Evolutionary conservation across 2,113 vertebrate genomes (phyloP).

Genomic region (Conger conger): DNA sequence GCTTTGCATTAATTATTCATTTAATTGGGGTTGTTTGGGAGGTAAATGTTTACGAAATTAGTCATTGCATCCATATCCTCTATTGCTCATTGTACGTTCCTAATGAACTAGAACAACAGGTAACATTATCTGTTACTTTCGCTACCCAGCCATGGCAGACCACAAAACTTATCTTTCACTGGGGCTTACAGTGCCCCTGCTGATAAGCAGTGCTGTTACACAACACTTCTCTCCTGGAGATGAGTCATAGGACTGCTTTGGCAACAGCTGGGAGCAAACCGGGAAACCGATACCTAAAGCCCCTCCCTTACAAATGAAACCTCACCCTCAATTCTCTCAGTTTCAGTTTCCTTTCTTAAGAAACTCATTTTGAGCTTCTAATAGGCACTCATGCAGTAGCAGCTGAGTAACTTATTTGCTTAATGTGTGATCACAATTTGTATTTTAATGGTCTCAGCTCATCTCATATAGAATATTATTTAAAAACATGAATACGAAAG

Average conservation of each 20-base stretch:
- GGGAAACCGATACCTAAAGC: slow-evolving; percentile 60
- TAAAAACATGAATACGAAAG: not conserved
- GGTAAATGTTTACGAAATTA: not conserved
- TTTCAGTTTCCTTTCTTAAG: not conserved
- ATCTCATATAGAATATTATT: not conserved
- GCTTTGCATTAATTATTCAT: too few relatives aligned
- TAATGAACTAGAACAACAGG: not conserved
- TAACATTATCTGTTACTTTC: not conserved
- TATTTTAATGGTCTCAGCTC: not conserved
- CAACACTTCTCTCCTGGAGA: not conserved
- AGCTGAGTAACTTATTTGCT: not conserved
- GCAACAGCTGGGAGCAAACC: slow-evolving; percentile 15
- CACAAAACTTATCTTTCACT: not conserved
- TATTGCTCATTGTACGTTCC: not conserved
- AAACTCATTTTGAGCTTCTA: not conserved
- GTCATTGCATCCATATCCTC: not conserved
- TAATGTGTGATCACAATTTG: not conserved
- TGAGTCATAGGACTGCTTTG: slow-evolving; percentile 40
- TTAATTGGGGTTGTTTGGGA: too few relatives aligned
- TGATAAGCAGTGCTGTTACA: not conserved
- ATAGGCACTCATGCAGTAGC: not conserved
- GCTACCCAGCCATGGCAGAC: not conserved
- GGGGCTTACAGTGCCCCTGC: not conserved
- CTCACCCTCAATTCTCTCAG: not conserved
- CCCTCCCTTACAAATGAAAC: not conserved